These are phyloP conservation scores for Alligator sinensis DNA, from an alignment of 2,113 vertebrate genomes.

Conservation along the genomic window DNA sequence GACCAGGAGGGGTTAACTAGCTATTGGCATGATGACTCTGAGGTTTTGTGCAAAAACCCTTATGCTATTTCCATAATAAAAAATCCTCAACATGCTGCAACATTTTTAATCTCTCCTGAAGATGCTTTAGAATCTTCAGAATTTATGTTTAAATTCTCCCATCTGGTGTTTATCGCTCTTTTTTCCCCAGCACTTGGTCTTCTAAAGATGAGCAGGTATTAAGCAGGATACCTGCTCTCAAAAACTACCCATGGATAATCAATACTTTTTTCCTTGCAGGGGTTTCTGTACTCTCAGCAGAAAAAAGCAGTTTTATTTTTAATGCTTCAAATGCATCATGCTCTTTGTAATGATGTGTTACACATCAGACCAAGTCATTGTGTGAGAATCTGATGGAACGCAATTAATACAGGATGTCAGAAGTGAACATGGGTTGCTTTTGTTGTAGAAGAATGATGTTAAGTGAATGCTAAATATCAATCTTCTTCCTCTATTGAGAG, in stretches of 20 bases:
- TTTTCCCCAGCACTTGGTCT: background rate
- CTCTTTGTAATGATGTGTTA: background rate
- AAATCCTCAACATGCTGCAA: background rate
- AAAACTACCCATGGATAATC: background rate
- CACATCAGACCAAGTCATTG: background rate
- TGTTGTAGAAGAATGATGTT: background rate
- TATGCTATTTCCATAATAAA: slow-evolving; percentile 2
- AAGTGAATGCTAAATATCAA: background rate
- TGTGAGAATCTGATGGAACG: background rate
- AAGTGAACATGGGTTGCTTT: background rate
- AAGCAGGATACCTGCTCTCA: background rate
- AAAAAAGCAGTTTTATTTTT: background rate
- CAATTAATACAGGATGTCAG: background rate
- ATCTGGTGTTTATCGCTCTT: slow-evolving; percentile 10
- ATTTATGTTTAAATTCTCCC: background rate
- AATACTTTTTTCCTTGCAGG: background rate
- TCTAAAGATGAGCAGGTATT: background rate
- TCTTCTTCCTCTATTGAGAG: slow-evolving; percentile 25
- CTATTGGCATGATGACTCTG: background rate
- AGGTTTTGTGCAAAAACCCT: background rate
- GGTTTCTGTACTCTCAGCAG: background rate
- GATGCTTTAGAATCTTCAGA: background rate
- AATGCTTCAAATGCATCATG: background rate
- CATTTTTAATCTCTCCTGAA: slow-evolving; percentile 14
- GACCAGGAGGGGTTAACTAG: slow-evolving; percentile 2